These are phyloP conservation scores for Pteruthius melanotis DNA, from an alignment of 2,113 vertebrate species.

Conservation along the genomic window DNA sequence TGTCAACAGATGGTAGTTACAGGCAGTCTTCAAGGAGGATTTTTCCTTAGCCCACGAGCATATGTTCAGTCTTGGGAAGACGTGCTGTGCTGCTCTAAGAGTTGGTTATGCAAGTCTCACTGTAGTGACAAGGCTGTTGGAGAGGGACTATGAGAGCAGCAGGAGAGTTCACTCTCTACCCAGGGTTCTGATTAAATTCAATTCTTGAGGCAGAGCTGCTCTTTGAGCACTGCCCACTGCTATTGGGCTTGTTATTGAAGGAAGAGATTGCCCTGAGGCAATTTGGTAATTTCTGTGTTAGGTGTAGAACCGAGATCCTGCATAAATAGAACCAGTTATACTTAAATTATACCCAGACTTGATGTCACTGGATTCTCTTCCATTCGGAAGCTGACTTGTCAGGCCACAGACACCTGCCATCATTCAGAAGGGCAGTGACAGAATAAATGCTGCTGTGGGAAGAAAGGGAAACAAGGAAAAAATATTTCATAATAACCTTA, in stretches of 20 bases:
- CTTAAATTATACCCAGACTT: background rate
- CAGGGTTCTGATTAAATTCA: background rate
- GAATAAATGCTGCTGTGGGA: background rate
- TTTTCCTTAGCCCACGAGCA: background rate
- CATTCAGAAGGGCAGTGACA: background rate
- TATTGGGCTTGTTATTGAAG: background rate
- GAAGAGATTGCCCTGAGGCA: background rate
- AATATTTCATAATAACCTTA: background rate
- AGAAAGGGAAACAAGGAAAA: background rate
- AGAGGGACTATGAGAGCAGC: background rate
- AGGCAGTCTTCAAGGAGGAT: background rate
- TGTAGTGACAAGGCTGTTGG: background rate
- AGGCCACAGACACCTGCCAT: background rate
- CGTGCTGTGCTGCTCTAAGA: background rate
- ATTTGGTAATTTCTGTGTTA: background rate
- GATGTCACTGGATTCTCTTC: background rate
- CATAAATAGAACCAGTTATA: background rate
- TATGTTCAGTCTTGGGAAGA: background rate
- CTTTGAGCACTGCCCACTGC: background rate
- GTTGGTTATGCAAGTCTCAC: background rate
- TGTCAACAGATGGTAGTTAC: background rate
- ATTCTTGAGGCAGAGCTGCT: background rate
- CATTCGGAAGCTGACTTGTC: background rate
- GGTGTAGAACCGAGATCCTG: background rate
- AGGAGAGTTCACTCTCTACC: background rate